Evolutionary conservation across 23 tunicate genomes (phyloP).

Genomic region (Styela plicata): DNA sequence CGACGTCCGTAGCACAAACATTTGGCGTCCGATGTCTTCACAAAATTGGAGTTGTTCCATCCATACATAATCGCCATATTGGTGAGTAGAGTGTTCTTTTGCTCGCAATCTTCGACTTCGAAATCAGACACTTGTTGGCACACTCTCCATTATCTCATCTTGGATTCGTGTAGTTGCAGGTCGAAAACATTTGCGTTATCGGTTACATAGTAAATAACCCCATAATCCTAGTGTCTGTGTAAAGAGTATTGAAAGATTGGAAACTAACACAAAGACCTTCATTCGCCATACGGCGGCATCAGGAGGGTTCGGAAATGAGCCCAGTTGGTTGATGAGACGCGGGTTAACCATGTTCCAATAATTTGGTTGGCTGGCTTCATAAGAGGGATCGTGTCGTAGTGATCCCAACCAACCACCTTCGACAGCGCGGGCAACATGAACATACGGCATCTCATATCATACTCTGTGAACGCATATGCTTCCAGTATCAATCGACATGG

Average conservation of each 20-base stretch:
- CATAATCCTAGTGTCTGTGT: slow-evolving; percentile 92
- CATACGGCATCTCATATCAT: slow-evolving; percentile 89
- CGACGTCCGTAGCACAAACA: slow-evolving; percentile 94
- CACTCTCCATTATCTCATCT: slow-evolving; percentile 55
- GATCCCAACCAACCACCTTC: slow-evolving; percentile 95
- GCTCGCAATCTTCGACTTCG: slow-evolving; percentile 92
- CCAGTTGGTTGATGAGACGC: slow-evolving; percentile 71
- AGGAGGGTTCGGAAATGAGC: slow-evolving; percentile 89
- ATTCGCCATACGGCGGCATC: slow-evolving; percentile 73
- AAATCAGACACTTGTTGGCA: slow-evolving; percentile 47
- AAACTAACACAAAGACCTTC: slow-evolving; percentile 57
- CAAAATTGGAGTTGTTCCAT: slow-evolving; percentile 97
- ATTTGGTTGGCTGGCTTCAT: slow-evolving; percentile 93
- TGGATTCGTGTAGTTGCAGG: slow-evolving; percentile 67
- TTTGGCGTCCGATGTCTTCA: slow-evolving; percentile 97
- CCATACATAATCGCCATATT: slow-evolving; percentile 95
- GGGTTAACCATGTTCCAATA: slow-evolving; percentile 90
- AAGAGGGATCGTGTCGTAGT: slow-evolving; percentile 87
- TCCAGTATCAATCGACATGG: too few species aligned
- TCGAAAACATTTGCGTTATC: slow-evolving; percentile 78
- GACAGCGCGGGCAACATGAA: slow-evolving; percentile 88
- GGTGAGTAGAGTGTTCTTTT: slow-evolving; percentile 86
- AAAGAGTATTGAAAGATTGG: slow-evolving; percentile 83
- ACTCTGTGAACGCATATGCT: slow-evolving; percentile 86
- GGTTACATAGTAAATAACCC: slow-evolving; percentile 89